phyloP scores from a whole-genome alignment of 2,888 invertebrate genomes.

The Stenchaetothrips biformis region DNA sequence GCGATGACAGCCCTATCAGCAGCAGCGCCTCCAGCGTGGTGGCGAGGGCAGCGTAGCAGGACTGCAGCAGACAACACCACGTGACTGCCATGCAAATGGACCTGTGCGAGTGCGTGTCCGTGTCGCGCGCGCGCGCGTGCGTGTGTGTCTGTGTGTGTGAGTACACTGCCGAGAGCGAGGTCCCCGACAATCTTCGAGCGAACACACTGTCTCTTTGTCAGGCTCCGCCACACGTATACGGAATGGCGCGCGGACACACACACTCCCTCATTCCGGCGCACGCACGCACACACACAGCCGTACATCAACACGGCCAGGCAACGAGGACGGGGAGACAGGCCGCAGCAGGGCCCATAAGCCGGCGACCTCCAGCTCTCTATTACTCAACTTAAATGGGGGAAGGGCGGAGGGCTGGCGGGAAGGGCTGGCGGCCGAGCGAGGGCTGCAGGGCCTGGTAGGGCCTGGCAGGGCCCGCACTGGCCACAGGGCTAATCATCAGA shows the following conservation, averaged over 20 bases:
- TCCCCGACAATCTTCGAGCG: too few relatives aligned
- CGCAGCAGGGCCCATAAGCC: neutral
- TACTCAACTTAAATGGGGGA: neutral
- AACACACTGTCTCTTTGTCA: too few relatives aligned
- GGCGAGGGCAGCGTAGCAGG: constrained; percentile 56
- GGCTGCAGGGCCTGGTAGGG: neutral
- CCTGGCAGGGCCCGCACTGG: too few relatives aligned
- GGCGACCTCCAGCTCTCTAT: neutral
- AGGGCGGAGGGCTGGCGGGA: neutral
- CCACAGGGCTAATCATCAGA: constrained; percentile 18
- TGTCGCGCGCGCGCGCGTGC: neutral
- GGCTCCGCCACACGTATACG: too few relatives aligned
- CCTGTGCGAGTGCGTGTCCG: neutral
- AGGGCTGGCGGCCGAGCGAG: neutral
- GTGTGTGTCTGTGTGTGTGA: too few relatives aligned
- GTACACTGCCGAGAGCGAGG: too few relatives aligned
- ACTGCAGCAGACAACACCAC: constrained; percentile 45
- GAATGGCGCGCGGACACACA: neutral
- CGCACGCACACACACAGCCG: neutral
- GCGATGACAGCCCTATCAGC: constrained; percentile 63
- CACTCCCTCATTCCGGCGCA: neutral
- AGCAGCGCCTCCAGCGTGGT: constrained; percentile 60
- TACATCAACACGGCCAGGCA: neutral
- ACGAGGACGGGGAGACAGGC: too few relatives aligned
- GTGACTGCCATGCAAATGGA: neutral